Evolutionary conservation across 2,888 invertebrate species (phyloP).

Genomic region (Trichopoda pennipes): DNA sequence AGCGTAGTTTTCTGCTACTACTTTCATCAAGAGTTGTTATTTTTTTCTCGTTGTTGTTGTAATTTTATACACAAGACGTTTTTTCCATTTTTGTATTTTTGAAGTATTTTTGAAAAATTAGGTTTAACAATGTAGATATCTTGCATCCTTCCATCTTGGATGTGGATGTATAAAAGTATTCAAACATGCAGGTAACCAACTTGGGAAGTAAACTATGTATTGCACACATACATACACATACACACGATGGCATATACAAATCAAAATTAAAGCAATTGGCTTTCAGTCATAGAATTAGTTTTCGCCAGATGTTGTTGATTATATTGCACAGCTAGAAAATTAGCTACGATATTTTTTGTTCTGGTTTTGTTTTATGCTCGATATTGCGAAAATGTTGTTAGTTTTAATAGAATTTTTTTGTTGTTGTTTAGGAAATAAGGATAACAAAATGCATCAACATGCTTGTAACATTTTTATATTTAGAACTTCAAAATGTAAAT

Average conservation of each 20-base stretch:
- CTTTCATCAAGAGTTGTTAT: slow-evolving; percentile 38
- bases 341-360: slow-evolving; percentile 13
- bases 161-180: slow-evolving; percentile 8
- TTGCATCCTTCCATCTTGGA: not conserved
- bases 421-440: not conserved
- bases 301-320: slow-evolving; percentile 55
- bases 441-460: not conserved
- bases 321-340: slow-evolving; percentile 52
- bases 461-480: not conserved
- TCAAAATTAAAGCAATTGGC: slow-evolving; percentile 23
- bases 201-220: not conserved
- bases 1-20: slow-evolving; percentile 15
- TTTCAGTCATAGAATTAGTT: slow-evolving; percentile 33
- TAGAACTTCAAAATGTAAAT: too few species aligned
- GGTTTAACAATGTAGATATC: slow-evolving; percentile 41
- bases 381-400: not conserved
- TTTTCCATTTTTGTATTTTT: slow-evolving; percentile 9
- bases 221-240: not conserved
- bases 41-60: slow-evolving; percentile 1
- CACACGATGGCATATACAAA: slow-evolving; percentile 26
- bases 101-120: slow-evolving; percentile 39
- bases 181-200: slow-evolving; percentile 15
- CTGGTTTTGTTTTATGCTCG: not conserved
- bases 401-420: not conserved
- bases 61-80: slow-evolving; percentile 3